These are phyloP conservation scores for Lasioglossum calceatum DNA, from an alignment of 2,888 invertebrate genomes.

Conservation along the genomic window DNA sequence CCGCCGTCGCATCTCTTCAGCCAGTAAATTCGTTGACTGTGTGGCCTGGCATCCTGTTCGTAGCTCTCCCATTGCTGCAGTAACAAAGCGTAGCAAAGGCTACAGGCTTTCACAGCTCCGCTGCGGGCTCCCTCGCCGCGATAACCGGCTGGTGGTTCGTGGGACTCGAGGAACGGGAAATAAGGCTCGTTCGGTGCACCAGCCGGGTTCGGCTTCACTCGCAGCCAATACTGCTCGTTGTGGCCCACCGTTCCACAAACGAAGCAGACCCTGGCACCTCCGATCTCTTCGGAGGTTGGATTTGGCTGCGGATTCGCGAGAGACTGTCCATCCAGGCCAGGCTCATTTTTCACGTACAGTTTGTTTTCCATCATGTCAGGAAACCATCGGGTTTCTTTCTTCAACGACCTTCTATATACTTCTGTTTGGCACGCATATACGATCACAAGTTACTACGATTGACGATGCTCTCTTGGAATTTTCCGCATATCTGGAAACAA, in stretches of 20 bases:
- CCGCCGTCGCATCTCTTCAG: conserved; percentile 96
- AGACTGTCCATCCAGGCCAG: conserved; percentile 85
- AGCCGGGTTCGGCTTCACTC: conserved; percentile 89
- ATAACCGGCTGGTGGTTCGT: conserved; percentile 94
- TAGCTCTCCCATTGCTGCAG: conserved; percentile 97
- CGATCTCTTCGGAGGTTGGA: conserved; percentile 72
- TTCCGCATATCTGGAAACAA: conserved; percentile 70
- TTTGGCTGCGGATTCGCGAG: conserved; percentile 75
- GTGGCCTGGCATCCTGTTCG: conserved; percentile 93
- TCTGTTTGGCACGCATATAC: conserved; percentile 71
- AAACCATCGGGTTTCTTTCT: conserved; percentile 78
- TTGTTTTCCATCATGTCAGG: conserved; percentile 86
- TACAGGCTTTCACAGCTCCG: conserved; percentile 90
- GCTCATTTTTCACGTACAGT: conserved; percentile 90
- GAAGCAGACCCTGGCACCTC: conserved; percentile 85
- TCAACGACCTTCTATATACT: conserved; percentile 69
- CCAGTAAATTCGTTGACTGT: conserved; percentile 95
- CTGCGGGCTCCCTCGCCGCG: conserved; percentile 83
- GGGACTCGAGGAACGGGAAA: conserved; percentile 96
- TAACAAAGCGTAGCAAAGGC: conserved; percentile 93
- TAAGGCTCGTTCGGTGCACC: conserved; percentile 90
- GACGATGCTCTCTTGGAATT: conserved; percentile 53
- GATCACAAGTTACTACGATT: conserved; percentile 67
- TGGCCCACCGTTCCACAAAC: conserved; percentile 91
- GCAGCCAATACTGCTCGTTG: conserved; percentile 87